A percentile compares a stretch with the other conserved stretches of the same genome.
phyloP scores from a whole-genome alignment of 2,888 invertebrate genomes.

The Epinotia ramella region DNA sequence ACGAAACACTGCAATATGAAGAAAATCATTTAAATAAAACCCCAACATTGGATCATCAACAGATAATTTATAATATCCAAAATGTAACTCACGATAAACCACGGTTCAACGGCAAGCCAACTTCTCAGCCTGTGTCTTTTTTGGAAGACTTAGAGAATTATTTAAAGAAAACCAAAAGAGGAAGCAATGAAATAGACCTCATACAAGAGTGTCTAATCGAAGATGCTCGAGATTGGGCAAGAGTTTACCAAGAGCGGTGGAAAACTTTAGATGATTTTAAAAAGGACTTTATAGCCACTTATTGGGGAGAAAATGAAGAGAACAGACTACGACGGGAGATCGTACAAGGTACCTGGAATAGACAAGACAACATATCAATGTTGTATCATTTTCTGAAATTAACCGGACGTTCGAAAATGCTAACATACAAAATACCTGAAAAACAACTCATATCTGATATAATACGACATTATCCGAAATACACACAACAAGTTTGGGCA shows the following conservation, averaged over 20 bases:
- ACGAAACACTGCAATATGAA: too few species aligned
- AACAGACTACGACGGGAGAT: neutral
- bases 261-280: neutral
- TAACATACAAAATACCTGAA: neutral
- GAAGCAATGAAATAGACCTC: neutral
- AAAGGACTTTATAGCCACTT: neutral
- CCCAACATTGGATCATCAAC: too few species aligned
- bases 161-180: neutral
- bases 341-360: neutral
- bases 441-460: neutral
- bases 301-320: slow-evolving; percentile 15
- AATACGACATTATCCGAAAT: neutral
- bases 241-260: neutral
- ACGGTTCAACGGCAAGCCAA: too few species aligned
- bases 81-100: too few species aligned
- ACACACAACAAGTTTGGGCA: neutral
- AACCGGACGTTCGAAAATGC: neutral
- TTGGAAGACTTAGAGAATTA: neutral
- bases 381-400: neutral
- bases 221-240: slow-evolving; percentile 3
- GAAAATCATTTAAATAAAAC: too few species aligned
- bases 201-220: neutral
- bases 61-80: too few species aligned
- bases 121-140: neutral
- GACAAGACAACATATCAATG: neutral